A percentile compares a stretch with the other conserved stretches of the same genome.
Conservation (phyloP, 2,113 vertebrate genomes). For the Potamarius usumacintae region DNA sequence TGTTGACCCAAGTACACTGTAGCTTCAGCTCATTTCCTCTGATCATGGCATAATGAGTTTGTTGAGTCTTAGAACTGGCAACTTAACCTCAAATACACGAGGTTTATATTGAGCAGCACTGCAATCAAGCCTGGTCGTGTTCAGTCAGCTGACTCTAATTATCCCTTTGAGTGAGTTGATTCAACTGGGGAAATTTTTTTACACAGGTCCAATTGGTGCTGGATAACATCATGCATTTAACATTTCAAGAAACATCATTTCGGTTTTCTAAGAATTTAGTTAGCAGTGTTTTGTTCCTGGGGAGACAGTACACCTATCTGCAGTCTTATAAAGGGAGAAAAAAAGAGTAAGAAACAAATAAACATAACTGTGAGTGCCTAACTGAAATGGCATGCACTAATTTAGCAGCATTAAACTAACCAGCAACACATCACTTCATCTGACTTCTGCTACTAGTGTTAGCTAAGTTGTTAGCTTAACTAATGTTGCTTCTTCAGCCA, state of each 20-base stretch:
- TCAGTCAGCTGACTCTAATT: conserved; percentile 30
- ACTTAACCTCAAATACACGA: conserved; percentile 25
- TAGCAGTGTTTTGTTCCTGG: not conserved
- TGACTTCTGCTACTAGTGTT: not conserved
- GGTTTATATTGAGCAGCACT: conserved; percentile 14
- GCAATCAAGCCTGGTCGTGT: conserved; percentile 9
- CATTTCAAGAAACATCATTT: not conserved
- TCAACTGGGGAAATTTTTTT: conserved; percentile 11
- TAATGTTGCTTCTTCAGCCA: not conserved
- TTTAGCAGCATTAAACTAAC: not conserved
- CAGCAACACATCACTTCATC: not conserved
- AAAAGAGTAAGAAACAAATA: not conserved
- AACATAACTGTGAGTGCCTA: not conserved
- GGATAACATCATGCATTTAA: not conserved
- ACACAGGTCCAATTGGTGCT: not conserved
- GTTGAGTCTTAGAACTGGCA: conserved; percentile 19
- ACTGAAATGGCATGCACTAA: not conserved
- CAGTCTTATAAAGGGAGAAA: not conserved
- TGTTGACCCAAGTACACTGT: conserved; percentile 10
- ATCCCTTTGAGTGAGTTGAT: conserved; percentile 9
- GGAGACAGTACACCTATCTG: not conserved
- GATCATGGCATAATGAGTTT: conserved; percentile 3
- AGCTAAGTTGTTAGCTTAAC: not conserved
- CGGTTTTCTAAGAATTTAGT: not conserved
- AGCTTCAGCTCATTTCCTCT: conserved; percentile 14